Evolutionary conservation across 2,888 invertebrate species (phyloP), one percentile per base, ranked within the genome.

Genomic region (Allygus modestus): DNA sequence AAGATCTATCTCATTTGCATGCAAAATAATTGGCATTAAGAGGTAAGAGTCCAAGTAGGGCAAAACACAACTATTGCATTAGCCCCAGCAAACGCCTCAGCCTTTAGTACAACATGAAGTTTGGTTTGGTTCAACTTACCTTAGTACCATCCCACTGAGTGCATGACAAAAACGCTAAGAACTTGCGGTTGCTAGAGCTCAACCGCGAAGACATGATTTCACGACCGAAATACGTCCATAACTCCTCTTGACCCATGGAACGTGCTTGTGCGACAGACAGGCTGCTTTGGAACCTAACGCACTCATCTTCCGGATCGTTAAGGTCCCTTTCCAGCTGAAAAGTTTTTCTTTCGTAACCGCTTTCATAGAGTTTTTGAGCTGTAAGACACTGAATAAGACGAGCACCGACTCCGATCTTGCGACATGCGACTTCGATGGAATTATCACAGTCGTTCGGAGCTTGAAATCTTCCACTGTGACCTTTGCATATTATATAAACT

Each of bases 111-210:
- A n/a, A n/a, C n/a, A n/a, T n/a, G n/a, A n/a, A n/a, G n/a, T n/a
- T n/a, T n/a, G n/a, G n/a, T 65, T 15, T 1, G 15, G 2, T 65
- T 65, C 17, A 31, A 65, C 65, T 65, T 65, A 31, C 65, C 26
- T 65, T 31, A 17, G 11, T 85, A 5, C 95, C 95, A 88, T 94
- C 92, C 90, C 96, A 97, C 88, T 94, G 92, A 0, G 98, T 97
- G 90, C 97, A 97, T 0, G 97, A 96, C 87, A 98, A 92, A 89
- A 98, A 98, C 0, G 95, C 97, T 84, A 98, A 92, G 91, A 96
- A 98, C 90, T 98, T 99, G 87, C 95, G 93, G 87, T 94, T 93
- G 86, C 93, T 92, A 87, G 92, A 92, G 79, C 93, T 94, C 81
- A 94, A 89, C 58, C 92, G 90, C 0, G 94, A 95, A 83, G 94